Percentiles rank a stretch among this genome's conserved stretches.
These are phyloP conservation scores for Pherbina coryleti DNA, from an alignment of 2,888 invertebrate genomes.

Conservation along the genomic window DNA sequence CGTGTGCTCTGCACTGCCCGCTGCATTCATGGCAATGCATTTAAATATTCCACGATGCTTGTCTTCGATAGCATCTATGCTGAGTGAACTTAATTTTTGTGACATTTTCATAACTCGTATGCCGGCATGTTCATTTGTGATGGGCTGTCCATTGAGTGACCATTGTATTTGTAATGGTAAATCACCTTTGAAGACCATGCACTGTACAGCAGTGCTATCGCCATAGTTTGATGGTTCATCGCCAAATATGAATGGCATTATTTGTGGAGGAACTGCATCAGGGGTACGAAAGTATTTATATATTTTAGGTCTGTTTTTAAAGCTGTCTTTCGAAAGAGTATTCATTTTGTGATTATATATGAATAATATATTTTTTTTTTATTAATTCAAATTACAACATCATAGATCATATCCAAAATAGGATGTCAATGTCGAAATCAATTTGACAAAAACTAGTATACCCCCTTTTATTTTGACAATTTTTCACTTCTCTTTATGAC, in stretches of 20 bases:
- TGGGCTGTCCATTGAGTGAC: constrained; percentile 78
- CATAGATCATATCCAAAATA: too few relatives aligned
- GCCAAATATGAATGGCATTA: constrained; percentile 83
- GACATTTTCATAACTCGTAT: constrained; percentile 74
- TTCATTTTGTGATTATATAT: too few relatives aligned
- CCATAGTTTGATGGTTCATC: constrained; percentile 84
- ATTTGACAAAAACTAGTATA: too few relatives aligned
- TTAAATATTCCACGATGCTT: constrained; percentile 82
- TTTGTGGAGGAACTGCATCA: constrained; percentile 78
- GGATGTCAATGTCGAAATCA: too few relatives aligned
- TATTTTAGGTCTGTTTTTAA: too few relatives aligned
- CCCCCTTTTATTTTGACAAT: too few relatives aligned
- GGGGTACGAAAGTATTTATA: not conserved
- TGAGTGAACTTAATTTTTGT: constrained; percentile 77
- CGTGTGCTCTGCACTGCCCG: constrained; percentile 77
- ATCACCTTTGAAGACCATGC: constrained; percentile 85
- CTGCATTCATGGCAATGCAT: constrained; percentile 78
- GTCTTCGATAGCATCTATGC: constrained; percentile 80
- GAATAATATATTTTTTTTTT: too few relatives aligned
- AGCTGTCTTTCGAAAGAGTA: too few relatives aligned
- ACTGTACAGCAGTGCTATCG: constrained; percentile 80
- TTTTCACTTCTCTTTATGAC: too few relatives aligned
- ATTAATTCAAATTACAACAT: too few relatives aligned
- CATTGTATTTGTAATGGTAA: constrained; percentile 82
- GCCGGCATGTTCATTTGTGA: constrained; percentile 72